phyloP scores from a whole-genome alignment of 2,797 vertebrate genomes.

The Siniperca undulata region DNA sequence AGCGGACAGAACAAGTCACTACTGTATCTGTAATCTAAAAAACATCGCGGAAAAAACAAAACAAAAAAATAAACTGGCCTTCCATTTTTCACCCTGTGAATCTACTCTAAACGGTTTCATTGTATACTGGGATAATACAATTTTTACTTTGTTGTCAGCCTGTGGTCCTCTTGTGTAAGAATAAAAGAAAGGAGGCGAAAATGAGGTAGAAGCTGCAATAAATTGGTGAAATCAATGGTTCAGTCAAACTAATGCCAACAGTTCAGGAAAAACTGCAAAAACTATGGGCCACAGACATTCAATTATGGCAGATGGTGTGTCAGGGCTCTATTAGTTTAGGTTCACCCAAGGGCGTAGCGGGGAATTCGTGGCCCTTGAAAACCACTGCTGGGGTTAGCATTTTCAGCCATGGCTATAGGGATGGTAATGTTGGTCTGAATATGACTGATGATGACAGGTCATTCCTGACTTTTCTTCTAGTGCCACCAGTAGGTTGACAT shows the following conservation, averaged over 20 bases:
- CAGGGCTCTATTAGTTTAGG: neutral
- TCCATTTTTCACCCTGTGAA: no score
- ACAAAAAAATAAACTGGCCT: neutral
- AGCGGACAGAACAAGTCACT: neutral
- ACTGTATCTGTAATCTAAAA: neutral
- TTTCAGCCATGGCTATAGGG: neutral
- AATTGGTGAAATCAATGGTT: constrained; percentile 1
- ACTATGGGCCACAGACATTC: neutral
- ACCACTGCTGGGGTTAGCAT: neutral
- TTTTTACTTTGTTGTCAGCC: neutral
- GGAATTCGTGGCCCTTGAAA: constrained; percentile 1
- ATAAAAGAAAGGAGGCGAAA: neutral
- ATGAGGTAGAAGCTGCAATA: neutral
- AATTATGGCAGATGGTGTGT: constrained; percentile 16
- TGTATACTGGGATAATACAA: neutral
- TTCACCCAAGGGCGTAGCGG: neutral
- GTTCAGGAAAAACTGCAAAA: neutral
- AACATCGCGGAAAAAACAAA: neutral
- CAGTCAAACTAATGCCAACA: neutral
- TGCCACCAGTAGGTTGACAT: no score
- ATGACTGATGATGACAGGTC: no score
- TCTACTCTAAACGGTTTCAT: neutral
- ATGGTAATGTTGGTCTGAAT: neutral
- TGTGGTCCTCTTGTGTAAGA: neutral
- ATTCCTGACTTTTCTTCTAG: no score